A percentile compares a stretch with the other conserved stretches of the same genome.
Conservation (phyloP, 2,797 vertebrate genomes). For the Buceros bicornis region DNA sequence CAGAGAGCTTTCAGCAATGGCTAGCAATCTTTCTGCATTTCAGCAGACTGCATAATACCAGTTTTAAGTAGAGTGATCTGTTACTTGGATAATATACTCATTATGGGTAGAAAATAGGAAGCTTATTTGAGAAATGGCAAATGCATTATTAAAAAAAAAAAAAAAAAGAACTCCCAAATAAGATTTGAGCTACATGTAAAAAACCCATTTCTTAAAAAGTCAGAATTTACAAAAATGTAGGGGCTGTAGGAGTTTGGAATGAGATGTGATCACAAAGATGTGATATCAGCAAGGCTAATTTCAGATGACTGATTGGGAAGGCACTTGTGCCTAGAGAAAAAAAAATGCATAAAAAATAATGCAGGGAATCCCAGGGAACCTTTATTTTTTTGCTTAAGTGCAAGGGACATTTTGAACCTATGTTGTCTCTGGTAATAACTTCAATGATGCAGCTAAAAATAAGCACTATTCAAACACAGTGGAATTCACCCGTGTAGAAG, state of each 20-base stretch:
- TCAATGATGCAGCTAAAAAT: slow-evolving; percentile 35
- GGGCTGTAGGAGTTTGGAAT: neutral
- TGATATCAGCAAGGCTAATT: neutral
- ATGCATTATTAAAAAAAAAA: slow-evolving; percentile 5
- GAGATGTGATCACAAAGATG: neutral
- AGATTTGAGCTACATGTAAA: neutral
- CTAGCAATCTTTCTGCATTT: neutral
- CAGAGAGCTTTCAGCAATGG: neutral
- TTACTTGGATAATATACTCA: slow-evolving; percentile 17
- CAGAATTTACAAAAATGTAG: neutral
- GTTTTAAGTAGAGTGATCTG: slow-evolving; percentile 7
- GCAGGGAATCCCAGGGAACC: neutral
- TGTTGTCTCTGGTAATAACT: slow-evolving; percentile 8
- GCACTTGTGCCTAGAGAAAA: neutral
- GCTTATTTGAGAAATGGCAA: slow-evolving; percentile 27
- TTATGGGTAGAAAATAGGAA: neutral
- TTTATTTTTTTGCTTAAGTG: neutral
- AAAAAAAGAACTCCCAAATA: neutral
- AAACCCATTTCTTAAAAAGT: neutral
- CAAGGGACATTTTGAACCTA: neutral
- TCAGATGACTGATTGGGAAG: neutral
- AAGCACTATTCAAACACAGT: neutral
- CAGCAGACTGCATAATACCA: neutral
- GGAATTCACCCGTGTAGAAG: neutral
- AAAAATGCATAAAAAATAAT: neutral